Percentiles rank a stretch among this genome's conserved stretches.
Evolutionary conservation across 2,113 vertebrate species (phyloP).

Genomic region (Callorhinus ursinus): DNA sequence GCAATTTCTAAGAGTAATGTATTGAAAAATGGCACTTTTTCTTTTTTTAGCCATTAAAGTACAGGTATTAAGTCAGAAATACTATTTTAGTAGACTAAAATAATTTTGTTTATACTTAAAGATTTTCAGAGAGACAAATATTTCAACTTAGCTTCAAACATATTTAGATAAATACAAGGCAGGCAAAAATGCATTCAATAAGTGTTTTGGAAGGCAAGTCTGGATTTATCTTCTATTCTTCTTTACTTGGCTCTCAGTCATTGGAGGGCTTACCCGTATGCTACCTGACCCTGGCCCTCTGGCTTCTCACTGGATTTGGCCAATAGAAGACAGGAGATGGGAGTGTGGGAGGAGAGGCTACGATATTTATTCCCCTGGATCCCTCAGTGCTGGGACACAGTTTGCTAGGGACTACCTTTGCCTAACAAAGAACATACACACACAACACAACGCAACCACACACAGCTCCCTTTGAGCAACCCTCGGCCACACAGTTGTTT

Average conservation of each 20-base stretch:
- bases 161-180: not conserved
- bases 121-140: not conserved
- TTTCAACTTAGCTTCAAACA: not conserved
- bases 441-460: not conserved
- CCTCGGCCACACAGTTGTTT: not conserved
- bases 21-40: not conserved
- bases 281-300: not conserved
- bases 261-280: not conserved
- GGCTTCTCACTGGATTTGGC: not conserved
- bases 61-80: not conserved
- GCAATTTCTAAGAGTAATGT: constrained; percentile 12
- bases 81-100: not conserved
- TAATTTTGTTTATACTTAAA: not conserved
- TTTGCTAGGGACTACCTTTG: not conserved
- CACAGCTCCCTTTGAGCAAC: not conserved
- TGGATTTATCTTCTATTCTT: not conserved
- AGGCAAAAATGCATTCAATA: not conserved
- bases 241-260: not conserved
- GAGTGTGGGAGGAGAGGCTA: not conserved
- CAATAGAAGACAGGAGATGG: not conserved
- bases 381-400: not conserved
- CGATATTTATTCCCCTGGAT: not conserved
- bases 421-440: not conserved
- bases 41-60: not conserved
- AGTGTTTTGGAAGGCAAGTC: not conserved